Base-by-base conservation (phyloP, 2,888 invertebrate genomes). In the Fissipunctia ypsillon region DNA sequence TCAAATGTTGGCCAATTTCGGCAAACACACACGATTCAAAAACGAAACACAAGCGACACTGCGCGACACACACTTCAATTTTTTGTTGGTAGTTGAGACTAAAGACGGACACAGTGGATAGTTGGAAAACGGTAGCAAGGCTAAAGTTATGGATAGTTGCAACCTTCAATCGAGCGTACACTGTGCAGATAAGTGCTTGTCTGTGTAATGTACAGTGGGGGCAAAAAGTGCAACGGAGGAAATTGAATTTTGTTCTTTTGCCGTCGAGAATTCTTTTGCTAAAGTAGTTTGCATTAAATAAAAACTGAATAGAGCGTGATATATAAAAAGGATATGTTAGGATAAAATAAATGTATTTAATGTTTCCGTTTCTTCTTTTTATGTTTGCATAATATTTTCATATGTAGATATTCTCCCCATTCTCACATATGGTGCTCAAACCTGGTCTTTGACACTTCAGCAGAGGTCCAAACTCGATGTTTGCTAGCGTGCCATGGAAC, bases 101-200 rank as follows among this genome's bases (percentile, higher is more conserved):
- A 48, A 61, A 56, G 69, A 65, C n/a, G 35, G 50, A 78, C 87
- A 81, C 87, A 72, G 81, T 75, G 68, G 31, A 35, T 73, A 75
- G 86, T 81, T 89, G 90, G 91, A 90, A 92, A 89, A 90, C 89
- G 85, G 84, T 83, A 83, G 81, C 81, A 79, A 84, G 88, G 87
- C 88, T 90, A 66, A 91, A 93, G 90, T 93, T 91, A 92, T 90
- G 90, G 89, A 88, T 88, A 88, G 88, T 87, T n/a, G 87, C 85
- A 88, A 85, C 86, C 91, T 91, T 92, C 94, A 94, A 94, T 95
- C 92, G 94, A 92, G 89, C 93, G 92, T 91, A 90, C 90, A 88
- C 87, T 90, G 85, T 88, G 88, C 88, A 89, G 90, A 90, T 91
- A 92, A 93, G 91, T 92, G 89, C 85, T 88, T 86, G 88, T 85